Evolutionary conservation across 2,888 invertebrate species (phyloP).

Genomic region (Eupithecia vulgata): DNA sequence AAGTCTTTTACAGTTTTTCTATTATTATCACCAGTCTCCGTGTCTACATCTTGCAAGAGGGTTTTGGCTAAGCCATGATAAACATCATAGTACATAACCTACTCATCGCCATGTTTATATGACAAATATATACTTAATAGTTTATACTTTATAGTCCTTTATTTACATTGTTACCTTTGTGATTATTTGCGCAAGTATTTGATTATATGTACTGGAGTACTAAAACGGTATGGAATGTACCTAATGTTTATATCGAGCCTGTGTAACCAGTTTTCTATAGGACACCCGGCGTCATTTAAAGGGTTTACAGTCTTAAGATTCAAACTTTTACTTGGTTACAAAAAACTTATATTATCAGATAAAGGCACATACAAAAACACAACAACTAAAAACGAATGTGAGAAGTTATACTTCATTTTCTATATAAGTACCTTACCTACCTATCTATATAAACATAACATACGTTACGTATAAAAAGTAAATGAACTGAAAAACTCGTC

Average conservation of each 20-base stretch:
- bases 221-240: neutral
- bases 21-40: neutral
- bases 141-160: neutral
- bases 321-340: neutral
- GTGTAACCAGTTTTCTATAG: conserved; percentile 27
- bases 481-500: neutral
- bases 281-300: conserved; percentile 2
- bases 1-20: neutral
- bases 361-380: too few species aligned
- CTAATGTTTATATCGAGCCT: neutral
- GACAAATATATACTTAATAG: neutral
- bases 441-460: neutral
- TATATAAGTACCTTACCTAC: neutral
- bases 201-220: neutral
- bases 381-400: neutral
- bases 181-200: neutral
- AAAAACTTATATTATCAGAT: too few species aligned
- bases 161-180: neutral
- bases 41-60: neutral
- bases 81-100: neutral
- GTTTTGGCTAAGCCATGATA: neutral
- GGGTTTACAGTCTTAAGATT: neutral
- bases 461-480: neutral
- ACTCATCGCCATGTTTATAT: neutral
- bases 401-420: neutral